Percentiles rank a stretch among this genome's conserved stretches.
Evolutionary conservation across 2,797 vertebrate species (phyloP).

Genomic region (Neosalanx taihuensis): DNA sequence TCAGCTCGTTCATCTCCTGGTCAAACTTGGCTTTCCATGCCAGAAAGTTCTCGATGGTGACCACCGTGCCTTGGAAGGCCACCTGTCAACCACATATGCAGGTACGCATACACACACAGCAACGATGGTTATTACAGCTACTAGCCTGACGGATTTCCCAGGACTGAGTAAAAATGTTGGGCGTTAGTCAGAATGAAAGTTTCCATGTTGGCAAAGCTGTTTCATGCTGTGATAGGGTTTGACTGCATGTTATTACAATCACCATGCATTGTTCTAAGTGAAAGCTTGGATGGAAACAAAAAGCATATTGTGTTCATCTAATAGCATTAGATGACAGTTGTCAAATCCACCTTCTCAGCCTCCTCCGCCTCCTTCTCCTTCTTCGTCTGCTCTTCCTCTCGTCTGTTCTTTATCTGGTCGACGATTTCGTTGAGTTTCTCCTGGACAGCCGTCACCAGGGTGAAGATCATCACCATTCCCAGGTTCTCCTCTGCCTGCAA

Average conservation of each 20-base stretch:
- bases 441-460: slow-evolving; percentile 92
- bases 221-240: not conserved
- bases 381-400: slow-evolving; percentile 85
- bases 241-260: not conserved
- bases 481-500: slow-evolving; percentile 89
- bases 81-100: slow-evolving; percentile 68
- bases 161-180: not conserved
- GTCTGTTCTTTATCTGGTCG: slow-evolving; percentile 87
- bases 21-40: slow-evolving; percentile 93
- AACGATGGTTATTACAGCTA: not conserved
- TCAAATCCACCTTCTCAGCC: slow-evolving; percentile 84
- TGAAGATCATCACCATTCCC: slow-evolving; percentile 99
- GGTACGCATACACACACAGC: slow-evolving; percentile 2
- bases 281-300: not conserved
- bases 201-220: not conserved
- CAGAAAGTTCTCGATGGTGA: slow-evolving; percentile 96
- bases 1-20: slow-evolving; percentile 83
- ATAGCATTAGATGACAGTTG: not conserved
- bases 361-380: slow-evolving; percentile 92
- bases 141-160: no score
- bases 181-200: no score
- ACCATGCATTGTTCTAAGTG: not conserved
- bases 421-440: slow-evolving; percentile 96
- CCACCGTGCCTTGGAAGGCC: slow-evolving; percentile 93
- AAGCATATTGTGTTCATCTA: not conserved